These are phyloP conservation scores for Ochotona princeps DNA, from an alignment of 2,113 vertebrate genomes.

Conservation along the genomic window DNA sequence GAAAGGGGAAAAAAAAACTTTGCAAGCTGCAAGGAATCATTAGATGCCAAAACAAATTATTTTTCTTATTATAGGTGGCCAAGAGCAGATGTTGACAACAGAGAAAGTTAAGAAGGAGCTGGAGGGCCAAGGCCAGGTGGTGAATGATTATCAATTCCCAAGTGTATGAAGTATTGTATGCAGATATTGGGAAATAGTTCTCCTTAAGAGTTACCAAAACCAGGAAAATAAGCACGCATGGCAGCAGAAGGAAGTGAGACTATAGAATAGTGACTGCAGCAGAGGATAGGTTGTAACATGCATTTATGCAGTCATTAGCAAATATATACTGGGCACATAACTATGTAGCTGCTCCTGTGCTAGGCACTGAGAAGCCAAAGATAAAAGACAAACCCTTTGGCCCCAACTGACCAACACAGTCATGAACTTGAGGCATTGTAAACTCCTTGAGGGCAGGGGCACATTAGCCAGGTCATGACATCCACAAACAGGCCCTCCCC, in stretches of 20 bases:
- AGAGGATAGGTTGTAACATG: not conserved
- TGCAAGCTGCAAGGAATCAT: not conserved
- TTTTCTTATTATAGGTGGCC: slow-evolving; percentile 34
- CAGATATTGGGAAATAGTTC: not conserved
- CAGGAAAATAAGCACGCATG: not conserved
- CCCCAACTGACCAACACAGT: not conserved
- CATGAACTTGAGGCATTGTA: not conserved
- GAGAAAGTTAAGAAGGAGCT: not conserved
- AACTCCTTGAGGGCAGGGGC: not conserved
- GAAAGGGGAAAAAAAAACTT: not conserved
- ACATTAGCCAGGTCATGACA: not conserved
- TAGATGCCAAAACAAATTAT: not conserved
- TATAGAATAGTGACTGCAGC: not conserved
- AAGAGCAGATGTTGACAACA: not conserved
- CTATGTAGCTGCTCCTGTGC: not conserved
- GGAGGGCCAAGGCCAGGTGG: not conserved
- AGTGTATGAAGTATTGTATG: not conserved
- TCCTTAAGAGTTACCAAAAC: not conserved
- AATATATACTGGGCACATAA: not conserved
- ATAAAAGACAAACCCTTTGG: not conserved
- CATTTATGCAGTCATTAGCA: not conserved
- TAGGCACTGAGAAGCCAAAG: not conserved
- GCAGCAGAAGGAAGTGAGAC: not conserved
- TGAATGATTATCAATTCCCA: slow-evolving; percentile 44
- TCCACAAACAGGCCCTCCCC: not conserved